Conservation (phyloP, 2,888 invertebrate species). For the Phymatocera aterrima region DNA sequence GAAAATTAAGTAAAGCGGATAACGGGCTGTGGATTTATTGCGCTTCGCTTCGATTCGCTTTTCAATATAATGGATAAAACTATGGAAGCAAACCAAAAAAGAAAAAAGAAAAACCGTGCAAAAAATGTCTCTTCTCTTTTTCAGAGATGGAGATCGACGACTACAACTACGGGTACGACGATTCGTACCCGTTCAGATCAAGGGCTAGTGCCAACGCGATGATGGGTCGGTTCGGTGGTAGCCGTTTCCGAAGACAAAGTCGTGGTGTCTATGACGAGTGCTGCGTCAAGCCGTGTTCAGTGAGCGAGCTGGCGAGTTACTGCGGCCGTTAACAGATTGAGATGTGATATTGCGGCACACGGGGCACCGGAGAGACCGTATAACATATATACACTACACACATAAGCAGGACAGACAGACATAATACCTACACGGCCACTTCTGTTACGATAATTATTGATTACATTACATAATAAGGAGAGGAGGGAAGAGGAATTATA, state of each 20-base stretch:
- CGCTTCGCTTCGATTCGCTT: too few species aligned
- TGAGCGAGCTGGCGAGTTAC: slow-evolving; percentile 70
- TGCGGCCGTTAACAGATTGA: slow-evolving; percentile 62
- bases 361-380: neutral
- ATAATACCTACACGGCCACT: neutral
- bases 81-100: too few species aligned
- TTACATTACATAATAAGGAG: neutral
- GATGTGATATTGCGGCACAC: neutral
- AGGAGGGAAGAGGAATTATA: too few species aligned
- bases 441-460: neutral
- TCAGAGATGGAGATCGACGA: slow-evolving; percentile 65
- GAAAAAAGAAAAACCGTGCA: too few species aligned
- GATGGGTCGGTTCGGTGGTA: slow-evolving; percentile 60
- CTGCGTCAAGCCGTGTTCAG: slow-evolving; percentile 72
- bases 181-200: slow-evolving; percentile 67
- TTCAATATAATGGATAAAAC: neutral
- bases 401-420: neutral
- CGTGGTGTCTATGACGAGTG: slow-evolving; percentile 75
- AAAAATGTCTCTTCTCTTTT: neutral
- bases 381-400: neutral
- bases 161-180: slow-evolving; percentile 62
- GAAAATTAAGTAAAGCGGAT: too few species aligned
- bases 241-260: slow-evolving; percentile 58
- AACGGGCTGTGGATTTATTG: too few species aligned
- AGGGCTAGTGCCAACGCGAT: slow-evolving; percentile 65